Evolutionary conservation across 2,113 vertebrate genomes (phyloP).

Genomic region (Cnemophilus loriae): DNA sequence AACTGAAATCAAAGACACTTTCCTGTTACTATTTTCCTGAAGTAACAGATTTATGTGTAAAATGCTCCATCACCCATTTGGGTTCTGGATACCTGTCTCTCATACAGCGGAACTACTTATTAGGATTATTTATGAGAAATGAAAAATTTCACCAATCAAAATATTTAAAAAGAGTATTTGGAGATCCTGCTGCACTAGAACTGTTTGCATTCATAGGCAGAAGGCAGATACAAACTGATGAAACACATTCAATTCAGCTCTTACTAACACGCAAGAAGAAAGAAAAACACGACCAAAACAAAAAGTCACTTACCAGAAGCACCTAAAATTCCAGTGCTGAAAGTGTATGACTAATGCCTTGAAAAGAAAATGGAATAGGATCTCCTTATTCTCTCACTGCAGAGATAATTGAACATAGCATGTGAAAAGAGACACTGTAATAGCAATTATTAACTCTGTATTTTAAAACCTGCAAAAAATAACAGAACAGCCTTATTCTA

Average conservation of each 20-base stretch:
- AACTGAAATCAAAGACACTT: not conserved
- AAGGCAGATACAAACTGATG: not conserved
- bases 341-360: not conserved
- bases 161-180: not conserved
- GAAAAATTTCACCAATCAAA: not conserved
- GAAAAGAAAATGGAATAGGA: not conserved
- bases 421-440: not conserved
- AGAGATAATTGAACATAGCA: not conserved
- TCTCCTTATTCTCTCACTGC: not conserved
- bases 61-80: not conserved
- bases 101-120: not conserved
- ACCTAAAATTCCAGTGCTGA: not conserved
- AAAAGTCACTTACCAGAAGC: not conserved
- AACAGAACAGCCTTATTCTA: not conserved
- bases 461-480: slow-evolving; percentile 29
- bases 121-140: not conserved
- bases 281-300: not conserved
- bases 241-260: not conserved
- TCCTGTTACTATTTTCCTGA: not conserved
- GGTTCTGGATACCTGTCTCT: not conserved
- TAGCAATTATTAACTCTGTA: not conserved
- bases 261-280: not conserved
- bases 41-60: not conserved
- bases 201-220: not conserved
- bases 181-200: not conserved